Conservation (phyloP, 2,797 vertebrate genomes). For the Pseudomugil gertrudae region DNA sequence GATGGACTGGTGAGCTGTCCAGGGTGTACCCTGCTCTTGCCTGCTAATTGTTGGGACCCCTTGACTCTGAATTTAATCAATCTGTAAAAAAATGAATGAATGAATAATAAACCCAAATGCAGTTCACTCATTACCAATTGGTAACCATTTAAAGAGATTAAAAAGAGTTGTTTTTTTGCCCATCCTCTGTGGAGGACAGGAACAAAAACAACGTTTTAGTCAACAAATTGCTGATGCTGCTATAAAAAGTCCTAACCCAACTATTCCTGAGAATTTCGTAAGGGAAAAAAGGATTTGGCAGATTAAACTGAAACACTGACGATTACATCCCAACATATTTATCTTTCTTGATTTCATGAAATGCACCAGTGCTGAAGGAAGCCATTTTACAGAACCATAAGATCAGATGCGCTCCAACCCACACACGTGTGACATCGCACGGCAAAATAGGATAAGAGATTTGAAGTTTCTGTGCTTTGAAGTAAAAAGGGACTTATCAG, state of each 20-base stretch:
- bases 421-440: slow-evolving; percentile 49
- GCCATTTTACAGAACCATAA: slow-evolving; percentile 37
- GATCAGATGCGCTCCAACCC: slow-evolving; percentile 44
- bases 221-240: slow-evolving; percentile 48
- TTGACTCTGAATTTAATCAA: too few species aligned
- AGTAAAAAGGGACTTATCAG: slow-evolving; percentile 55
- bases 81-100: too few species aligned
- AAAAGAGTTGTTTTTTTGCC: slow-evolving; percentile 29
- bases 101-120: too few species aligned
- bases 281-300: slow-evolving; percentile 15
- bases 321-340: slow-evolving; percentile 44
- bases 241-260: slow-evolving; percentile 18
- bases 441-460: slow-evolving; percentile 48
- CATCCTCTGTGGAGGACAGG: slow-evolving; percentile 44
- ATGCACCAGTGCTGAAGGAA: slow-evolving; percentile 39
- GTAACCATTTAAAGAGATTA: too few species aligned
- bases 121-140: too few species aligned
- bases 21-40: too few species aligned
- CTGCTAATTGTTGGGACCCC: too few species aligned
- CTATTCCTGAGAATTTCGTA: slow-evolving; percentile 28
- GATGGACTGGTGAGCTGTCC: too few species aligned
- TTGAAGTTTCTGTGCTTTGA: slow-evolving; percentile 53
- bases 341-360: slow-evolving; percentile 45
- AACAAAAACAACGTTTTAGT: slow-evolving; percentile 32
- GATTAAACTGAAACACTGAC: slow-evolving; percentile 44